Percentiles rank a stretch among this genome's conserved stretches.
Conservation (phyloP, 2,888 invertebrate species). For the Drosophila aldrichi region DNA sequence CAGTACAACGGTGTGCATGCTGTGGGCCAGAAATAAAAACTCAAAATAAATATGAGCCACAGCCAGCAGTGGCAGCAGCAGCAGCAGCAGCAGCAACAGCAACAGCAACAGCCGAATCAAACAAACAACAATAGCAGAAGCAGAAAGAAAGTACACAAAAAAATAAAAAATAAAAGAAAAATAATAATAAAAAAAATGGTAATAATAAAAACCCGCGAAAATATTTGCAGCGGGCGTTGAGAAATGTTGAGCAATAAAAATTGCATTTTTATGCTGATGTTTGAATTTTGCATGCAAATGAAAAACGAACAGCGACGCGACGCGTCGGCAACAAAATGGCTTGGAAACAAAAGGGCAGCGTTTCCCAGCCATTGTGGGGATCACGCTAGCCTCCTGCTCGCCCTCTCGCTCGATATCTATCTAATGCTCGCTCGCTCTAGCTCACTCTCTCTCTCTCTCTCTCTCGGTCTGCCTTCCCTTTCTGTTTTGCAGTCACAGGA, state of each 20-base stretch:
- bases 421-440: not conserved
- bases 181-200: constrained; percentile 39
- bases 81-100: constrained; percentile 19
- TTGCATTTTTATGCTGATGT: constrained; percentile 85
- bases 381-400: constrained; percentile 23
- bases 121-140: constrained; percentile 69
- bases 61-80: constrained; percentile 33
- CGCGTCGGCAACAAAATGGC: constrained; percentile 69
- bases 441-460: not conserved
- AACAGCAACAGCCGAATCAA: constrained; percentile 54
- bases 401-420: not conserved
- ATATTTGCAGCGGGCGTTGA: constrained; percentile 81
- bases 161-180: constrained; percentile 22
- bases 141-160: constrained; percentile 31
- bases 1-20: constrained; percentile 47
- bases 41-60: constrained; percentile 77
- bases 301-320: constrained; percentile 73
- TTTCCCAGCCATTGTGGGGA: constrained; percentile 45
- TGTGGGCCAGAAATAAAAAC: constrained; percentile 57
- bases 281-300: constrained; percentile 84
- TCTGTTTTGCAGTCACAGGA: constrained; percentile 50
- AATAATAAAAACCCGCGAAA: constrained; percentile 81
- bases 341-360: constrained; percentile 64
- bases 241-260: constrained; percentile 83
- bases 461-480: not conserved